phyloP scores from a whole-genome alignment of 2,888 invertebrate species.

The Gortyna flavago region DNA sequence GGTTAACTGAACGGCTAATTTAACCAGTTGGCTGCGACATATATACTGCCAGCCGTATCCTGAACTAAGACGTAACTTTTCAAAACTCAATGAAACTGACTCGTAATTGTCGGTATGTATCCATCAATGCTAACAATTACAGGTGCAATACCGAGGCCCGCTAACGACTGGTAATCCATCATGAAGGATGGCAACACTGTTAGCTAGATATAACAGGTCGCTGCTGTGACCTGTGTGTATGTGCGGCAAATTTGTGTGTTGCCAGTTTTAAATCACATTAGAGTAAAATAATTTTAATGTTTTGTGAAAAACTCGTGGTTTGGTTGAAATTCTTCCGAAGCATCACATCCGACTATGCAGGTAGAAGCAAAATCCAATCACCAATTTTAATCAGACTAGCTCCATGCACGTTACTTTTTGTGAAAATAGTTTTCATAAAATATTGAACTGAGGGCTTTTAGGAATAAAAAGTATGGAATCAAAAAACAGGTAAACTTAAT shows the following conservation, averaged over 20 bases:
- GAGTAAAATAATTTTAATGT: neutral
- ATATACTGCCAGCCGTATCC: neutral
- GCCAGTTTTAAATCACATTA: neutral
- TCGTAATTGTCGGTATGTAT: neutral
- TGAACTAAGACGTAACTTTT: neutral
- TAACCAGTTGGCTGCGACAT: too few species aligned
- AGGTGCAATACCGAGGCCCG: neutral
- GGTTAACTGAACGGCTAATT: too few species aligned
- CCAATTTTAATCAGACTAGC: neutral
- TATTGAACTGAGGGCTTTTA: neutral
- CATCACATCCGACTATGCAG: neutral
- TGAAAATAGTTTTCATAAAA: constrained; percentile 6
- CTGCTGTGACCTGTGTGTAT: neutral
- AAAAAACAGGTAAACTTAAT: neutral
- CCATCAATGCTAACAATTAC: neutral
- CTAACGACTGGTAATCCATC: constrained; percentile 14
- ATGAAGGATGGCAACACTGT: constrained; percentile 1
- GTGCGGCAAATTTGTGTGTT: neutral
- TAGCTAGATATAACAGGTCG: neutral
- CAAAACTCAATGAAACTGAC: neutral
- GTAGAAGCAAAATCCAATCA: neutral
- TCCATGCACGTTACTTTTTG: neutral
- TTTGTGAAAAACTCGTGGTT: neutral
- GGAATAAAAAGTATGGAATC: constrained; percentile 17
- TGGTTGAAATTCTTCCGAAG: neutral